Percentiles rank a stretch among this genome's conserved stretches.
phyloP scores from a whole-genome alignment of 2,797 vertebrate genomes.

The Sylvilagus floridanus region DNA sequence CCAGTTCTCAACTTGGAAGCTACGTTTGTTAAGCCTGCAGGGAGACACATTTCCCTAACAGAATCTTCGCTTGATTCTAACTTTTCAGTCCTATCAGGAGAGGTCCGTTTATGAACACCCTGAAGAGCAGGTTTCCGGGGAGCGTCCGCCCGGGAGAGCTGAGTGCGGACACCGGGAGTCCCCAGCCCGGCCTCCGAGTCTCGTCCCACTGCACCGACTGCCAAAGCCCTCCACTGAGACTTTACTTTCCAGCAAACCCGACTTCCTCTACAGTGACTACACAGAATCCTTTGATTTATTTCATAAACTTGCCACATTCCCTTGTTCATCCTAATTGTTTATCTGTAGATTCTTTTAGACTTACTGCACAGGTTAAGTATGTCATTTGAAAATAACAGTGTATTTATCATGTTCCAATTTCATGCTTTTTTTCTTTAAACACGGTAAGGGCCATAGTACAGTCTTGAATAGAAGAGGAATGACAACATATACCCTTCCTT shows the following conservation, averaged over 20 bases:
- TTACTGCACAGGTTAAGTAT: background rate
- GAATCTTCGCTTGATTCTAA: background rate
- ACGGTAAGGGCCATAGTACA: constrained; percentile 3
- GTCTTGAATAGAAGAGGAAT: background rate
- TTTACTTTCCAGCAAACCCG: background rate
- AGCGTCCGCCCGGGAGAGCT: background rate
- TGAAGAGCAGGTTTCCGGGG: background rate
- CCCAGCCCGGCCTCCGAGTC: background rate
- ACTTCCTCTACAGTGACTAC: background rate
- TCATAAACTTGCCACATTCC: background rate
- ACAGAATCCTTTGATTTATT: background rate
- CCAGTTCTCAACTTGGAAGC: background rate
- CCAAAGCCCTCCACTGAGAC: background rate
- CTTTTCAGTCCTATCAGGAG: background rate
- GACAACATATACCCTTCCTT: background rate
- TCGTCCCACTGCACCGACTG: background rate
- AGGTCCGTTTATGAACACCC: background rate
- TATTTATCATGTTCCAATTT: constrained; percentile 13
- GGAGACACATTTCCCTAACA: background rate
- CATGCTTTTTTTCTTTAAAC: constrained; percentile 6
- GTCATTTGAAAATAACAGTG: background rate
- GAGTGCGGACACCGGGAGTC: background rate
- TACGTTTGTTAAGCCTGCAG: background rate
- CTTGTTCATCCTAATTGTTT: background rate
- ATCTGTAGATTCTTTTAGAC: background rate